These are phyloP conservation scores for Mesaphorura yosii DNA, from an alignment of 1,140 invertebrate genomes.

Conservation along the genomic window DNA sequence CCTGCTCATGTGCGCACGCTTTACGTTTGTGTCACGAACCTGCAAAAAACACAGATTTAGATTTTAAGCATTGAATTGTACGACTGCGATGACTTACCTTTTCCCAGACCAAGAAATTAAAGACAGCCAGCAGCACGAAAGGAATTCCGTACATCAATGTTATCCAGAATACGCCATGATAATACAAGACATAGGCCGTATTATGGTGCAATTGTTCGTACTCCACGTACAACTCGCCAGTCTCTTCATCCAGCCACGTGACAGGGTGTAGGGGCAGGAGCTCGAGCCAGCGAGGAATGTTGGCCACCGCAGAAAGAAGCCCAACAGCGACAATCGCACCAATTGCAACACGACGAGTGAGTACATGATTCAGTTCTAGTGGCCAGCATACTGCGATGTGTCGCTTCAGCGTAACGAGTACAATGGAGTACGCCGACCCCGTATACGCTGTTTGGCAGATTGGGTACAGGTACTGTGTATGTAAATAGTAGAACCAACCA, in stretches of 20 bases:
- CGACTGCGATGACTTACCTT: neutral
- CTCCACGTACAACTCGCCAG: neutral
- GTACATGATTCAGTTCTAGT: neutral
- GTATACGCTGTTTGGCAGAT: neutral
- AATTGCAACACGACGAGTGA: neutral
- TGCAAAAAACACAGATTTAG: neutral
- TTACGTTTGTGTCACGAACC: neutral
- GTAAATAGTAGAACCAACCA: neutral
- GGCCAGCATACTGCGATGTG: neutral
- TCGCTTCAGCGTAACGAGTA: neutral
- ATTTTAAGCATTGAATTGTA: neutral
- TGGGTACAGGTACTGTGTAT: neutral
- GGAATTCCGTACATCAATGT: neutral
- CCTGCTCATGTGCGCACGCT: neutral
- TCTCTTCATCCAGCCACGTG: neutral
- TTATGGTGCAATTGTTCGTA: neutral
- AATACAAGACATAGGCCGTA: neutral
- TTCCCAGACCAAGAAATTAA: neutral
- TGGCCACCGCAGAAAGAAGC: neutral
- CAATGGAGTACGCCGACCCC: neutral
- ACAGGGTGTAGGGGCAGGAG: neutral
- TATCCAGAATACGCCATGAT: neutral
- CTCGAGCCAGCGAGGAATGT: neutral
- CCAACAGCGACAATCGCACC: neutral
- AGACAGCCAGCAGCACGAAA: neutral